These are phyloP conservation scores for Chironomus tentans DNA, from an alignment of 2,888 invertebrate genomes.

Conservation along the genomic window DNA sequence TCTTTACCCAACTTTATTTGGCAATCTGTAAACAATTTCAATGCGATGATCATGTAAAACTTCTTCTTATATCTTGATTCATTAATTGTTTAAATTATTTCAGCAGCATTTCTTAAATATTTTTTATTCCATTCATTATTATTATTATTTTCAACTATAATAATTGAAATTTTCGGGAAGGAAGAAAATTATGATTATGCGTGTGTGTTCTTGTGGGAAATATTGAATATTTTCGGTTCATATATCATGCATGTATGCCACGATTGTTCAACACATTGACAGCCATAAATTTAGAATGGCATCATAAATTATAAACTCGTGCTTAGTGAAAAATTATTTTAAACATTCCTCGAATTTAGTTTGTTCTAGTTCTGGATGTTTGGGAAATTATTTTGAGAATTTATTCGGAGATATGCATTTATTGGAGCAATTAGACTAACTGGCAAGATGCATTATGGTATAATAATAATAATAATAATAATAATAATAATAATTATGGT, in stretches of 20 bases:
- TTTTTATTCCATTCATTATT: background rate
- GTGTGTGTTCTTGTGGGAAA: background rate
- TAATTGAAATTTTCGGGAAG: too few species aligned
- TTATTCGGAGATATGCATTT: too few species aligned
- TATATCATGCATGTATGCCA: conserved; percentile 12
- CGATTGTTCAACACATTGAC: conserved; percentile 22
- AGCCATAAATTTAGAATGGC: conserved; percentile 24
- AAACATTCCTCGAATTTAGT: background rate
- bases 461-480: too few species aligned
- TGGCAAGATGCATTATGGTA: too few species aligned
- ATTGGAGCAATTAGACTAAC: too few species aligned
- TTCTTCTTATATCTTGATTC: conserved; percentile 8
- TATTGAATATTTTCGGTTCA: conserved; percentile 9
- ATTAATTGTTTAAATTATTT: conserved; percentile 19
- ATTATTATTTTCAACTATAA: background rate
- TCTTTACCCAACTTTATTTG: background rate
- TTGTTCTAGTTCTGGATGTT: too few species aligned
- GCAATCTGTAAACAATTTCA: conserved; percentile 24
- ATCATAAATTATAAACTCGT: conserved; percentile 19
- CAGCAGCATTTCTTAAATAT: background rate
- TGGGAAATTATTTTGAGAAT: too few species aligned
- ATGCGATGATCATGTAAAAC: background rate
- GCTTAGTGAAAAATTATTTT: background rate
- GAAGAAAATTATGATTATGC: background rate
- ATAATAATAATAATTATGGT: too few species aligned